phyloP scores from a whole-genome alignment of 2,888 invertebrate genomes.

The Drosophila diplacantha region DNA sequence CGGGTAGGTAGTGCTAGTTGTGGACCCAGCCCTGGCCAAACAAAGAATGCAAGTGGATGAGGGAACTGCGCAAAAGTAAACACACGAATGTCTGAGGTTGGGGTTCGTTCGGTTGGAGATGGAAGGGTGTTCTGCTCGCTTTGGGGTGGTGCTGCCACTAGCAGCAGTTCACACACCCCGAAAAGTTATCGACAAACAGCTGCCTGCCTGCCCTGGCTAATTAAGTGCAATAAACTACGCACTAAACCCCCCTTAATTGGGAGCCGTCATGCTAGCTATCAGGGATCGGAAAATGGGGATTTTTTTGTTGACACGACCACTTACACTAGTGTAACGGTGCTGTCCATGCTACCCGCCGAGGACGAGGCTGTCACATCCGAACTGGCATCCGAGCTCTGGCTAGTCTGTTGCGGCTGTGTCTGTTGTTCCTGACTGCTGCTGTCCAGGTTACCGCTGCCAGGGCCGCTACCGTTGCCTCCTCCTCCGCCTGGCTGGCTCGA shows the following conservation, averaged over 20 bases:
- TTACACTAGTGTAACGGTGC: slow-evolving; percentile 53
- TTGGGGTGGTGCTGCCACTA: slow-evolving; percentile 6
- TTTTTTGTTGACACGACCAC: slow-evolving; percentile 34
- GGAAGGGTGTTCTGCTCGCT: neutral
- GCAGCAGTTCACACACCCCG: slow-evolving; percentile 27
- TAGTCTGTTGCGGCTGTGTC: slow-evolving; percentile 15
- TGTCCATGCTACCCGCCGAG: slow-evolving; percentile 56
- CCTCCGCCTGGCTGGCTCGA: slow-evolving; percentile 33
- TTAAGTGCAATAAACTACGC: slow-evolving; percentile 40
- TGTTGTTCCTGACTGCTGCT: slow-evolving; percentile 39
- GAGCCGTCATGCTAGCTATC: slow-evolving; percentile 21
- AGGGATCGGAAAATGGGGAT: neutral
- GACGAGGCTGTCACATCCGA: slow-evolving; percentile 35
- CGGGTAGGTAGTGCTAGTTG: neutral
- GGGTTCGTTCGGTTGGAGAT: neutral
- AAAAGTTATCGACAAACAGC: slow-evolving; percentile 13
- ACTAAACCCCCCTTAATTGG: slow-evolving; percentile 31
- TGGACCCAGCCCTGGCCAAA: slow-evolving; percentile 33
- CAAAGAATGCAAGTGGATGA: slow-evolving; percentile 29
- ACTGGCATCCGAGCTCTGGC: slow-evolving; percentile 29
- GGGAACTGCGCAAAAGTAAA: slow-evolving; percentile 39
- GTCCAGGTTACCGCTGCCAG: slow-evolving; percentile 32
- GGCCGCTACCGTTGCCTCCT: slow-evolving; percentile 41
- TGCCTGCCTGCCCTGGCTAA: slow-evolving; percentile 18
- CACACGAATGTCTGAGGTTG: slow-evolving; percentile 16